Evolutionary conservation across 2,888 invertebrate genomes (phyloP).

Genomic region (Sylvicola cinctus): DNA sequence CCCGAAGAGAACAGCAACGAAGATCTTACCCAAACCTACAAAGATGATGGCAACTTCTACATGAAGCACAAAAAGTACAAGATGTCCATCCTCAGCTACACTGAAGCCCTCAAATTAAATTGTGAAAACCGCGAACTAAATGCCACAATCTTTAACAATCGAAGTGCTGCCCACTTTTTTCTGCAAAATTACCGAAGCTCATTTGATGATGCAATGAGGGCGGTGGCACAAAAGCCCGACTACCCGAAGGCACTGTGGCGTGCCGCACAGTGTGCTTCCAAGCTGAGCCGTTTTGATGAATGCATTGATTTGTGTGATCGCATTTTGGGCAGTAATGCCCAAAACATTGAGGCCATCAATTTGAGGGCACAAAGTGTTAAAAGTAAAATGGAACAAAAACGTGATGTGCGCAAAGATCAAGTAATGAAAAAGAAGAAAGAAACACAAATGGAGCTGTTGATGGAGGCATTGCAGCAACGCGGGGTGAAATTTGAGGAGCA

Average conservation of each 20-base stretch:
- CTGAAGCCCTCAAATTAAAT: constrained; percentile 68
- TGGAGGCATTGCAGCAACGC: constrained; percentile 26
- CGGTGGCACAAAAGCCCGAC: constrained; percentile 49
- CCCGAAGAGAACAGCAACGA: constrained; percentile 67
- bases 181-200: constrained; percentile 48
- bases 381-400: constrained; percentile 24
- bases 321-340: constrained; percentile 34
- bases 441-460: constrained; percentile 25
- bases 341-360: constrained; percentile 32
- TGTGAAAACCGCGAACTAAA: constrained; percentile 46
- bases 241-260: constrained; percentile 58
- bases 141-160: constrained; percentile 73
- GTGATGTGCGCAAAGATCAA: constrained; percentile 30
- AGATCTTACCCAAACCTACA: constrained; percentile 71
- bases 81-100: constrained; percentile 68
- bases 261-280: constrained; percentile 52
- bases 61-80: constrained; percentile 88
- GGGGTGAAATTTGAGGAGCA: constrained; percentile 33
- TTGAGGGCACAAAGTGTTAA: constrained; percentile 26
- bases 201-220: constrained; percentile 49
- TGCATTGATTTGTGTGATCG: constrained; percentile 52
- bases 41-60: constrained; percentile 91
- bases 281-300: constrained; percentile 44
- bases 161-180: constrained; percentile 75
- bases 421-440: constrained; percentile 29